A percentile compares a stretch with the other conserved stretches of the same genome.
phyloP scores from a whole-genome alignment of 2,888 invertebrate genomes.

The Hecatera dysodea region DNA sequence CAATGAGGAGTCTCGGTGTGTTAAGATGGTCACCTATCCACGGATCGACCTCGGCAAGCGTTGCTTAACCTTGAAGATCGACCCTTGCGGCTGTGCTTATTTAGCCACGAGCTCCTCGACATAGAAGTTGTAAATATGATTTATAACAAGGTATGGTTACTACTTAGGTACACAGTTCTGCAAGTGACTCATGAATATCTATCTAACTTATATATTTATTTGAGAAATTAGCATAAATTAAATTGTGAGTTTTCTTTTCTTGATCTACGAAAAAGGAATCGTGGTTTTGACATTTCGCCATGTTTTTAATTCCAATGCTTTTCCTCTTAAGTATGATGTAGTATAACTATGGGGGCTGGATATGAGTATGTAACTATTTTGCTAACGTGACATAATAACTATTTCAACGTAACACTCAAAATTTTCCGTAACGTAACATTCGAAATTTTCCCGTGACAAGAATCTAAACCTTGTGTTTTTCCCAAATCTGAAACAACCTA shows the following conservation, averaged over 20 bases:
- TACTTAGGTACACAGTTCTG: conserved; percentile 20
- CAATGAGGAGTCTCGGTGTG: too few species aligned
- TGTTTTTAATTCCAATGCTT: neutral
- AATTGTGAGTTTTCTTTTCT: conserved; percentile 4
- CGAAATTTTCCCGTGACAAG: too few species aligned
- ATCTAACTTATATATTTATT: neutral
- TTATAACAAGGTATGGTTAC: conserved; percentile 22
- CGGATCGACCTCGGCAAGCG: too few species aligned
- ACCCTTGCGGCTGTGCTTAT: too few species aligned
- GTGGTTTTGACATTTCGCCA: neutral
- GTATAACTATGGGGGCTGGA: too few species aligned
- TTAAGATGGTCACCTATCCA: too few species aligned
- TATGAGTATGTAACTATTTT: neutral
- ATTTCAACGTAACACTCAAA: neutral
- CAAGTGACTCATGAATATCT: conserved; percentile 5
- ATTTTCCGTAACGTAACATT: neutral
- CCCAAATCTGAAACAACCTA: neutral
- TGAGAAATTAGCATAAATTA: conserved; percentile 11
- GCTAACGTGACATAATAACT: neutral
- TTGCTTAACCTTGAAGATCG: too few species aligned
- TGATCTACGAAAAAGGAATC: neutral
- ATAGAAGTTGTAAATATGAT: conserved; percentile 42
- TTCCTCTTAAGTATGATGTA: neutral
- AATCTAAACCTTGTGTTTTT: too few species aligned
- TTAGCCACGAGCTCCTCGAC: too few species aligned